Evolutionary conservation across 2,888 invertebrate genomes (phyloP), one percentile per base, ranked within the genome.

Genomic region (Meta bourneti): DNA sequence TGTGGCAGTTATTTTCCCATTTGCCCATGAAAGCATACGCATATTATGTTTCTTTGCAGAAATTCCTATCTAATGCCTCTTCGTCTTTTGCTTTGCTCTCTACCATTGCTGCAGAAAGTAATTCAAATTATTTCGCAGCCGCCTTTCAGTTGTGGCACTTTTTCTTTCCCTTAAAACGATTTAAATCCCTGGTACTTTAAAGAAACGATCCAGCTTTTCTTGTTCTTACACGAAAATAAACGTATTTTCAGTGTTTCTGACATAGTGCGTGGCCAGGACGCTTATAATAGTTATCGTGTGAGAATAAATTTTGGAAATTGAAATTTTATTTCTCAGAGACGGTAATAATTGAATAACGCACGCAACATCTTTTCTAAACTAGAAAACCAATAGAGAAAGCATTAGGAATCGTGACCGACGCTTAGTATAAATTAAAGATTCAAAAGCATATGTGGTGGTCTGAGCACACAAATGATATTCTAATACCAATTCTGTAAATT

Each of bases 1-100:
- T 20, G 52, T 51, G 19, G 52, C 13, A 74, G 83, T 83, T 74
- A 83, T 83, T 83, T 83, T 83, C 72, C 52, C 51, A 83, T 83
- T 83, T 71, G 52, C 52, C 52, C 19, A 49, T 19, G 51, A 16
- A 20, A 54, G 71, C 7, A 61, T 20, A 34, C 61, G 16, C 16
- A 75, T 11, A 51, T 77, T 34, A 34, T 34, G 61, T 79, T 13
- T 20, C 61, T 69, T 61, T 61, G 16, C 61, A 61, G 20, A 79
- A 79, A 61, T 34, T 79, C 34, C 16, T 34, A 7, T 20, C 61
- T 54, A 79, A 61, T 79, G 61, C 34, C 20, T 79, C 20, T 0
- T 61, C 34, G 7, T 16, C 9, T 69, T 69, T 5, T 69, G 61
- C 34, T 4, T 34, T 34, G 34, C 34, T 34, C 34, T 4, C 1